Evolutionary conservation across 2,888 invertebrate species (phyloP), one percentile per base, ranked within the genome.

Genomic region (Pinctada fucata): DNA sequence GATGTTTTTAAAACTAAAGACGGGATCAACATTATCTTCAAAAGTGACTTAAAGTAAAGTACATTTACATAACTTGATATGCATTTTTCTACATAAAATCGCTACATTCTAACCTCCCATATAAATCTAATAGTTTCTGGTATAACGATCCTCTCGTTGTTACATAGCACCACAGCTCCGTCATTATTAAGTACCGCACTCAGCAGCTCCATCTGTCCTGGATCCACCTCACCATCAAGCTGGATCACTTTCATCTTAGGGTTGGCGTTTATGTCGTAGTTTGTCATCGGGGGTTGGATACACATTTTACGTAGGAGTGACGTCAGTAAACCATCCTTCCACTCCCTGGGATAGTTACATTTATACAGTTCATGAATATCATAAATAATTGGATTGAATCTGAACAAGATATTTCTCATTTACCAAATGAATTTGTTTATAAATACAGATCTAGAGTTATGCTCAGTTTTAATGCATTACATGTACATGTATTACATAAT

Each of bases 51-150:
- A n/a, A n/a, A n/a, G n/a, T n/a, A n/a, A n/a, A n/a, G n/a, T n/a
- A n/a, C n/a, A n/a, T n/a, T n/a, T n/a, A n/a, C n/a, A n/a, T n/a
- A n/a, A n/a, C n/a, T n/a, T n/a, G n/a, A n/a, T n/a, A n/a, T n/a
- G n/a, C n/a, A n/a, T n/a, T n/a, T n/a, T n/a, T n/a, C n/a, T n/a
- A n/a, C n/a, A n/a, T n/a, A n/a, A n/a, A n/a, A n/a, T n/a, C n/a
- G n/a, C n/a, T n/a, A n/a, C n/a, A n/a, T n/a, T 85, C 91, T 91
- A 82, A 91, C 91, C 90, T 92, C 92, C 91, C 92, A 92, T 81
- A 92, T 87, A 78, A 92, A 91, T n/a, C 90, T 83, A 2, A 92
- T 83, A 8, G 88, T 89, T 45, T 89, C 88, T 8, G 91, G 89
- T 51, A 91, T 83, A 72, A 83, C 75, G 49, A 92, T 82, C 52